phyloP scores from a whole-genome alignment of 2,888 invertebrate species.

The Dasysyrphus tricinctus region DNA sequence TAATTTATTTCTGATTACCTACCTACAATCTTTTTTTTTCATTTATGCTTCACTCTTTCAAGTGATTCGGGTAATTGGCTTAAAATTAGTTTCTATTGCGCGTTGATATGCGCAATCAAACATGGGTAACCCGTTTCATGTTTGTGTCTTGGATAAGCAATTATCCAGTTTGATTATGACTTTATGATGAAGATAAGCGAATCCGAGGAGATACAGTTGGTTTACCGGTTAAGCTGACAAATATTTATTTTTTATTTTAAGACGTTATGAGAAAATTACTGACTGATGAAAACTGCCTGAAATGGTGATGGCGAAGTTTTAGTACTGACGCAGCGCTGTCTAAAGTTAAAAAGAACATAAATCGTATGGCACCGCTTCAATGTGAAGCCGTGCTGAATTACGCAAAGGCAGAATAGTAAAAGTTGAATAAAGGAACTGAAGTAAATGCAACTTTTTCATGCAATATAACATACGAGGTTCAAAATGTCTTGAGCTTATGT shows the following conservation, averaged over 20 bases:
- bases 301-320: no score
- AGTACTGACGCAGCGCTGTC: no score
- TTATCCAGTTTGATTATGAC: constrained; percentile 27
- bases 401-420: no score
- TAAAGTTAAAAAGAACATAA: no score
- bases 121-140: constrained; percentile 22
- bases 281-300: background rate
- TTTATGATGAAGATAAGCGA: constrained; percentile 22
- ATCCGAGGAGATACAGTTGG: background rate
- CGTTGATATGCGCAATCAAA: constrained; percentile 27
- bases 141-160: constrained; percentile 9
- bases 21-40: constrained; percentile 23
- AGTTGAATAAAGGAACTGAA: no score
- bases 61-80: constrained; percentile 28
- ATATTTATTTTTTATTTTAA: background rate
- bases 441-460: no score
- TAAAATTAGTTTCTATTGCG: constrained; percentile 31
- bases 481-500: no score
- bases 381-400: no score
- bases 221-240: constrained; percentile 10
- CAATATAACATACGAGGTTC: no score
- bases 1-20: background rate
- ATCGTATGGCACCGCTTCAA: no score
- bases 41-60: constrained; percentile 12
- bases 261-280: background rate